A percentile compares a stretch with the other conserved stretches of the same genome.
These are phyloP conservation scores for Epinephelus cyanopodus DNA, from an alignment of 2,113 vertebrate genomes.

Conservation along the genomic window DNA sequence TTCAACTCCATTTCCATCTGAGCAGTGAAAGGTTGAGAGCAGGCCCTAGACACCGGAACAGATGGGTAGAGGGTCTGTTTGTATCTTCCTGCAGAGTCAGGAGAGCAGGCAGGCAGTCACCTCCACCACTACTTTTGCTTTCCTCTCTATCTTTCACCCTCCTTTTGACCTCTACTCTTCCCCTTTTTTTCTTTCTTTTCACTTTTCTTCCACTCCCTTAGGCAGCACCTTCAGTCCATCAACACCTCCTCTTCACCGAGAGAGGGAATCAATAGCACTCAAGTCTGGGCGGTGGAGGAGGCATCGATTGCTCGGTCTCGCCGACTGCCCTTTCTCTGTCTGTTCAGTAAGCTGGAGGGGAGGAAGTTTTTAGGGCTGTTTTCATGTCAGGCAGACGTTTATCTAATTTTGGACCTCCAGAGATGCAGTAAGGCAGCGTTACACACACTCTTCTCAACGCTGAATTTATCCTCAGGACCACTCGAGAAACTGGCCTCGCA, in stretches of 20 bases:
- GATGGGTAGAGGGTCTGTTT: slow-evolving; percentile 19
- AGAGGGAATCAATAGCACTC: slow-evolving; percentile 55
- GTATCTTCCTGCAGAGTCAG: slow-evolving; percentile 9
- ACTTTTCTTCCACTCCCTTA: slow-evolving; percentile 49
- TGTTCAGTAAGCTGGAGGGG: slow-evolving; percentile 32
- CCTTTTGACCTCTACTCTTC: background rate
- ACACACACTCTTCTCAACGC: background rate
- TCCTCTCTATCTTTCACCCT: background rate
- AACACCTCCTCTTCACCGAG: slow-evolving; percentile 53
- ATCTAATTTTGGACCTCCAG: slow-evolving; percentile 40
- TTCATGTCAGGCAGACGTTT: slow-evolving; percentile 31
- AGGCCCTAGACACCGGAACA: background rate
- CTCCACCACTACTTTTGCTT: background rate
- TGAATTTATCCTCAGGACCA: background rate
- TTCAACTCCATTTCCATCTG: background rate
- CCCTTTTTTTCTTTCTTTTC: slow-evolving; percentile 20
- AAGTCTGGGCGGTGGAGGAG: slow-evolving; percentile 44
- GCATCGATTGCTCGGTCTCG: slow-evolving; percentile 40
- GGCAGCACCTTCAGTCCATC: slow-evolving; percentile 55
- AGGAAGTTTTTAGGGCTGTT: slow-evolving; percentile 29
- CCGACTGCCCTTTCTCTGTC: slow-evolving; percentile 44
- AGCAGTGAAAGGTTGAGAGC: slow-evolving; percentile 13
- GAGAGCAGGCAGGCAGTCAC: background rate
- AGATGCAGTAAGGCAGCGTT: slow-evolving; percentile 12
- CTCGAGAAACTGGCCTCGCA: background rate